Percentiles rank a stretch among this genome's conserved stretches.
phyloP scores from a whole-genome alignment of 1,140 invertebrate genomes.

The Lepidurus arcticus region DNA sequence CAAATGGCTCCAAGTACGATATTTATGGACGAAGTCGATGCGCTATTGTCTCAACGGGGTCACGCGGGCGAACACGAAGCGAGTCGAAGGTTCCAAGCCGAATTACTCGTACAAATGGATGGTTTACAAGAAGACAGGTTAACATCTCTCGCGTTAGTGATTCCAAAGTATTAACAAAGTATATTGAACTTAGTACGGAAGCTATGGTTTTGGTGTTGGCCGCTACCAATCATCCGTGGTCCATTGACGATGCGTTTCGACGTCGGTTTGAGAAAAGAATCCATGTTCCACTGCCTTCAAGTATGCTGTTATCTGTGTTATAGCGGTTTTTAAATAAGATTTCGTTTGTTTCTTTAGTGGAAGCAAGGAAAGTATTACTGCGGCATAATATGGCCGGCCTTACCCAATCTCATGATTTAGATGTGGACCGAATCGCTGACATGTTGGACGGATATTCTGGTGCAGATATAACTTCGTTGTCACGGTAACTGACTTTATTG shows the following conservation, averaged over 20 bases:
- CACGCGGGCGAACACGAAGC: constrained; percentile 79
- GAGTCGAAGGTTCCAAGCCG: constrained; percentile 81
- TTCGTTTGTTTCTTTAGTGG: constrained; percentile 39
- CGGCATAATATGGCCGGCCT: constrained; percentile 48
- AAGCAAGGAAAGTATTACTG: constrained; percentile 48
- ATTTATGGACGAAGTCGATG: constrained; percentile 95
- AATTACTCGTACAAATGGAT: constrained; percentile 87
- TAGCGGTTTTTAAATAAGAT: background rate
- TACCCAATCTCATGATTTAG: constrained; percentile 47
- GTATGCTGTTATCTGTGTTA: constrained; percentile 41
- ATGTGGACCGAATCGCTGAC: constrained; percentile 50
- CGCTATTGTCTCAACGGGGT: constrained; percentile 67
- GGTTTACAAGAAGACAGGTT: constrained; percentile 56
- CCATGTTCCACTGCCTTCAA: constrained; percentile 62
- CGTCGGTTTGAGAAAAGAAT: constrained; percentile 65
- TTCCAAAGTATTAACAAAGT: constrained; percentile 28
- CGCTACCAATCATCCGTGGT: constrained; percentile 71
- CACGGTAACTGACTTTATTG: constrained; percentile 46
- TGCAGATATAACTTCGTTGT: constrained; percentile 60
- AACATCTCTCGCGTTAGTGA: background rate
- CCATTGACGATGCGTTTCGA: constrained; percentile 63
- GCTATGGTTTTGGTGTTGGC: constrained; percentile 73
- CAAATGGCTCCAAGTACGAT: constrained; percentile 87
- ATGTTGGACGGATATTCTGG: constrained; percentile 60
- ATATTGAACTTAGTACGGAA: constrained; percentile 46